Base-by-base conservation (phyloP, 2,888 invertebrate species). In the Spodoptera exigua region DNA sequence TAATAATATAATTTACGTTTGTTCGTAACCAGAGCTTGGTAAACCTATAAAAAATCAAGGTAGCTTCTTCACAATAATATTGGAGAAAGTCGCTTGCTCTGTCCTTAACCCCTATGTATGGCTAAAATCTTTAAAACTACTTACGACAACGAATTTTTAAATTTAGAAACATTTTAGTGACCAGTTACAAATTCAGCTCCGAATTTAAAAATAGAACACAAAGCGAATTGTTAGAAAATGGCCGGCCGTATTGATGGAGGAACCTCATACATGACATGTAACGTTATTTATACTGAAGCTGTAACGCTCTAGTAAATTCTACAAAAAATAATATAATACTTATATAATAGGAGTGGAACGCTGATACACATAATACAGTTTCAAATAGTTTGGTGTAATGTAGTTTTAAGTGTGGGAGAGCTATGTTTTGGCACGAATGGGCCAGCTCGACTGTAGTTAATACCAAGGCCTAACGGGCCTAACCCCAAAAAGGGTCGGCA, bases 301-400 rank as follows among this genome's bases (percentile, higher is more conserved):
- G 59, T 18, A 51, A 68, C 60, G 68, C 68, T 68, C 68, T 70
- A 59, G 54, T 64, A 47, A 68, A 41, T 54, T 18, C 36, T 4
- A 64, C 54, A 34, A 64, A 68, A 68, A 34, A 64, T 70, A 68
- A 68, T 68, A 58, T 62, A 32, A 45, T 49, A 63, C 32, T 58
- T 21, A 16, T 41, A 34, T 48, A 12, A 27, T 46, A 39, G 35
- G 46, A 54, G 47, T 41, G 39, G 27, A 7, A 39, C n/a, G 18
- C 44, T 52, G 44, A 27, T 9, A 27, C 27, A 27, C 27, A 27
- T 27, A 7, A 27, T 27, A 14, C 11, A 41, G 45, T 41, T 49
- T 61, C 17, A 9, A 43, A 55, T 35, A 27, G 10, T 11, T 11
- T 1, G 14, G 27, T 51, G 40, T 39, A 3, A 7, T 34, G 18